Percentiles rank a stretch among this genome's conserved stretches.
These are phyloP conservation scores for Bombyx mori DNA, from an alignment of 1,140 invertebrate species.

Conservation along the genomic window ASM3026992v2 NC_085127.1:7525001-7525500, in stretches of 20 bases:
- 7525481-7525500: no score
- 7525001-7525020: no score
- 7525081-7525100: background rate
- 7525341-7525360: no score
- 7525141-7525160: slow-evolving; percentile 3
- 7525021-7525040: no score
- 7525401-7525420: no score
- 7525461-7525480: no score
- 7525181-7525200: slow-evolving; percentile 2
- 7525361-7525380: no score
- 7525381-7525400: no score
- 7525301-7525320: background rate
- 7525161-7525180: slow-evolving; percentile 4
- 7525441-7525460: no score
- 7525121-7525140: background rate
- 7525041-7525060: no score
- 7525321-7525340: no score
- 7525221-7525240: slow-evolving; percentile 2
- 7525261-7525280: slow-evolving; percentile 2
- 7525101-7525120: background rate
- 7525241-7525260: background rate
- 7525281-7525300: background rate
- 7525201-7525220: slow-evolving; percentile 8
- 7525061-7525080: no score
- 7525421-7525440: background rate